Conservation (phyloP, 2,113 vertebrate genomes). For the Thymallus thymallus region DNA sequence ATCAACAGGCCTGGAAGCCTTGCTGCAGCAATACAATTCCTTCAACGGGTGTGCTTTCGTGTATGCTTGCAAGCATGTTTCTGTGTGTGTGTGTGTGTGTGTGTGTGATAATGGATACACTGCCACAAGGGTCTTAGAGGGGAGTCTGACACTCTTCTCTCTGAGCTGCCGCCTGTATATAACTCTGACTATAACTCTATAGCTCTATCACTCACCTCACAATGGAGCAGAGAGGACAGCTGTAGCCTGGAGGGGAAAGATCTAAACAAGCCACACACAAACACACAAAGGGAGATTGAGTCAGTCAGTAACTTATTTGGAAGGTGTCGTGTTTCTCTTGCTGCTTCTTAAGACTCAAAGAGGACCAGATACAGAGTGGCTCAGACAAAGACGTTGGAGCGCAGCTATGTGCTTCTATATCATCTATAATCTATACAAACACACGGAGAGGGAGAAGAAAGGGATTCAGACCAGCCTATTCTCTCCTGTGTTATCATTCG, state of each 20-base stretch:
- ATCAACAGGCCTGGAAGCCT: no score
- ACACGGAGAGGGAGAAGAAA: conserved; percentile 54
- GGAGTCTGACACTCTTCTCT: neutral
- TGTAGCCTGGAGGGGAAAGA: conserved; percentile 4
- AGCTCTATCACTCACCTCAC: neutral
- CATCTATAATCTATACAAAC: conserved; percentile 46
- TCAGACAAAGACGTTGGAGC: conserved; percentile 60
- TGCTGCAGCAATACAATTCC: conserved; percentile 21
- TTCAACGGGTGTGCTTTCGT: neutral
- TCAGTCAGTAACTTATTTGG: conserved; percentile 25
- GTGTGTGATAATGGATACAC: no score
- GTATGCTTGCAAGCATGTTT: neutral
- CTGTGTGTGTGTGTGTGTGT: no score
- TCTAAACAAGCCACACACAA: no score
- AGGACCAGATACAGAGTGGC: conserved; percentile 45
- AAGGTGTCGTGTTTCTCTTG: conserved; percentile 56
- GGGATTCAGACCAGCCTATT: conserved; percentile 60
- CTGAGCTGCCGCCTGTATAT: neutral
- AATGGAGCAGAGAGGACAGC: conserved; percentile 9
- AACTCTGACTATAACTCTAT: neutral
- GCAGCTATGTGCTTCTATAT: conserved; percentile 69
- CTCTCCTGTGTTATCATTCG: conserved; percentile 63
- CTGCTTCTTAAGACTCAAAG: conserved; percentile 56
- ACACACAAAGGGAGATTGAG: conserved; percentile 44
- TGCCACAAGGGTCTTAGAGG: neutral